phyloP scores from a whole-genome alignment of 1,140 invertebrate species.

The Cardiocondyla obscurior region DNA sequence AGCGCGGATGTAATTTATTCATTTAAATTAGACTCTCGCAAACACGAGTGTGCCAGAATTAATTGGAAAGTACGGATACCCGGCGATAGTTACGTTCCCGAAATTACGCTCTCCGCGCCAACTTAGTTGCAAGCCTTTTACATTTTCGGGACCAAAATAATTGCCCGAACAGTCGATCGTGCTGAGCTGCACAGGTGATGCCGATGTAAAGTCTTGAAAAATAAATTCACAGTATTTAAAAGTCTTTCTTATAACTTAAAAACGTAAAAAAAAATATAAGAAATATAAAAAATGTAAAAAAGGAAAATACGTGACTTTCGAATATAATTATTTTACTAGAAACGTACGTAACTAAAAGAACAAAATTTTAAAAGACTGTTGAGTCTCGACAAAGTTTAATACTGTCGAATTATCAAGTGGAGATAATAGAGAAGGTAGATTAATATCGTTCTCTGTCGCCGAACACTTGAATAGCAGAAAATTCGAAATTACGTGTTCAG shows the following conservation, averaged over 20 bases:
- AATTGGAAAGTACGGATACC: conserved; percentile 65
- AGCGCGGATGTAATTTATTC: conserved; percentile 70
- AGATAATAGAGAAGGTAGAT: background rate
- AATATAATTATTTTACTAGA: background rate
- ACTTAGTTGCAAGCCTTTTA: conserved; percentile 48
- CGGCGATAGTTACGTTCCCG: conserved; percentile 35
- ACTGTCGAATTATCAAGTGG: background rate
- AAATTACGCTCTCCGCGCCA: conserved; percentile 45
- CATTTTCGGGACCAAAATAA: conserved; percentile 36
- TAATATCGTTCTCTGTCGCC: background rate
- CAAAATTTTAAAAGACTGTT: background rate
- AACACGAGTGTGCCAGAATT: conserved; percentile 60
- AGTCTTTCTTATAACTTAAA: background rate
- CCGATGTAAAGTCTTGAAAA: conserved; percentile 15
- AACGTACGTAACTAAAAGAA: no score
- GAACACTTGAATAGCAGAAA: background rate
- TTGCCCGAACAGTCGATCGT: conserved; percentile 32
- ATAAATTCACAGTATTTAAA: background rate
- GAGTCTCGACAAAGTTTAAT: background rate
- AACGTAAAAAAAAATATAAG: background rate
- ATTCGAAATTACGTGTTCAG: background rate
- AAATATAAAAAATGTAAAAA: background rate
- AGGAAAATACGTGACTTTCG: background rate
- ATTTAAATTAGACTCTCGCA: conserved; percentile 68
- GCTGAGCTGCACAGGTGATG: background rate